phyloP scores from a whole-genome alignment of 2,113 vertebrate genomes.

The Paracanthobrama guichenoti region DNA sequence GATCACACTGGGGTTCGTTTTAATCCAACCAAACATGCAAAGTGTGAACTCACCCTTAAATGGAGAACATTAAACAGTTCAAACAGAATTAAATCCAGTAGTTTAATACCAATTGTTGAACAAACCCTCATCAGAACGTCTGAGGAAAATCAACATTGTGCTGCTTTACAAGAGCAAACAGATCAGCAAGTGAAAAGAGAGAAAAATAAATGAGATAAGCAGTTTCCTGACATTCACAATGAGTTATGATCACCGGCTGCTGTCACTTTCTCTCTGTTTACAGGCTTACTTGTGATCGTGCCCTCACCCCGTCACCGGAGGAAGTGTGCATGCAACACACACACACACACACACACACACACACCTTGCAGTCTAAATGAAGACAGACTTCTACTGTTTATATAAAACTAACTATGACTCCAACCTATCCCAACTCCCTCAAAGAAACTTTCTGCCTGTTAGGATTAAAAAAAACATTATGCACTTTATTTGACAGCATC shows the following conservation, averaged over 20 bases:
- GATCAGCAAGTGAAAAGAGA: background rate
- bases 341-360: background rate
- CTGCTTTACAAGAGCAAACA: background rate
- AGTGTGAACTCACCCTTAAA: background rate
- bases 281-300: background rate
- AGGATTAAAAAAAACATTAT: background rate
- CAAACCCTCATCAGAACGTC: background rate
- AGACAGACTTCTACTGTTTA: background rate
- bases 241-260: background rate
- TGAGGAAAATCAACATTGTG: background rate
- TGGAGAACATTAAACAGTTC: background rate
- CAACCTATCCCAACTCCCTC: background rate
- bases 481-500: background rate
- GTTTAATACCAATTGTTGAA: slow-evolving; percentile 5
- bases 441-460: background rate
- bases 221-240: background rate
- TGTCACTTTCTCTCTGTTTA: background rate
- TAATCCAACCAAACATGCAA: too few relatives aligned
- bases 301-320: background rate
- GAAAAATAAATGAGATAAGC: background rate
- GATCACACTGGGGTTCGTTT: too few relatives aligned
- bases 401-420: background rate
- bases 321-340: slow-evolving; percentile 6
- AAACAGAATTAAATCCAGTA: slow-evolving; percentile 9
- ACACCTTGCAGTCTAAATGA: background rate